Evolutionary conservation across 2,888 invertebrate genomes (phyloP).

Genomic region (Adelognathus sp.): DNA sequence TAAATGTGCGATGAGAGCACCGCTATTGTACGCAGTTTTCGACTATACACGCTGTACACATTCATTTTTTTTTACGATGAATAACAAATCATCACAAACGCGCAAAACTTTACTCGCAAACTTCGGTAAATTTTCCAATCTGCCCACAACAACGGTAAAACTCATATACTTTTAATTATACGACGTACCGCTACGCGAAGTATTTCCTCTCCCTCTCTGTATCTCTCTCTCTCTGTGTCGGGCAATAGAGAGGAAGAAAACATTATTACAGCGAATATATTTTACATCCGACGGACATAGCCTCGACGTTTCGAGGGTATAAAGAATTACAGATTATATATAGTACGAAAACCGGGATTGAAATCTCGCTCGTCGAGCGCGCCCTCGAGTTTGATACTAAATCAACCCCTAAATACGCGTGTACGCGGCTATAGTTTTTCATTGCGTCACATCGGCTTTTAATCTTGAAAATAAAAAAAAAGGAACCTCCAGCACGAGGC

Average conservation of each 20-base stretch:
- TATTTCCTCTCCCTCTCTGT: background rate
- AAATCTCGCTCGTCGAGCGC: background rate
- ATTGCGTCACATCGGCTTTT: background rate
- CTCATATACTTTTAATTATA: background rate
- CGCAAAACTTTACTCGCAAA: background rate
- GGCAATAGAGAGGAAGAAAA: background rate
- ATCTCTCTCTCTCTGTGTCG: too few species aligned
- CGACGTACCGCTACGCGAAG: background rate
- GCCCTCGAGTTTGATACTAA: background rate
- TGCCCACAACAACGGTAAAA: background rate
- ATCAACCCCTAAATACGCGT: background rate
- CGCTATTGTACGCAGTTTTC: background rate
- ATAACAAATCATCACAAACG: background rate
- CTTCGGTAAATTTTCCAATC: background rate
- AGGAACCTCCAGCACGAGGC: background rate
- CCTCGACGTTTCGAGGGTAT: too few species aligned
- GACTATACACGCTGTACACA: background rate
- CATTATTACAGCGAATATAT: background rate
- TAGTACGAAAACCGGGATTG: too few species aligned
- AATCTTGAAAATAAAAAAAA: background rate
- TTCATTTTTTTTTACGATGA: background rate
- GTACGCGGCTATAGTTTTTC: background rate
- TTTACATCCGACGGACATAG: background rate
- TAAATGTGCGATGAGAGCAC: background rate
- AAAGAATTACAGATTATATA: background rate